Evolutionary conservation across 2,888 invertebrate species (phyloP).

Genomic region (Callyntrura guangdongensis): DNA sequence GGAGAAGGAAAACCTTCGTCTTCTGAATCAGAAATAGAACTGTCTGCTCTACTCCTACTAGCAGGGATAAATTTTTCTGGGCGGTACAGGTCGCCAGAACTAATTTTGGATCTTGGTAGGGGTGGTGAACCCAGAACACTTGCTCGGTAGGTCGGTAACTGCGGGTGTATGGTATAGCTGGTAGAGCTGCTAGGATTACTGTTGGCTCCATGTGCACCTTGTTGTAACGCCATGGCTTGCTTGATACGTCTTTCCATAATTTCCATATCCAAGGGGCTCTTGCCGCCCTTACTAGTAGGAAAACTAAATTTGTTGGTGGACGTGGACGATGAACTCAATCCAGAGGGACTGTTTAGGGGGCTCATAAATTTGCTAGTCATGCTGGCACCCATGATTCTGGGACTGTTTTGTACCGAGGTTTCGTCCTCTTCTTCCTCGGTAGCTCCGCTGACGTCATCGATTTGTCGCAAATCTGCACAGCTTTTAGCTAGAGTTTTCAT

Average conservation of each 20-base stretch:
- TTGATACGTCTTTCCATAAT: conserved; percentile 64
- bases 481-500: conserved; percentile 81
- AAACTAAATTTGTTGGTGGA: conserved; percentile 57
- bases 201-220: not conserved
- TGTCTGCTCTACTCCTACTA: conserved; percentile 61
- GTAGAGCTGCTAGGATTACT: not conserved
- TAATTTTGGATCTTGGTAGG: not conserved
- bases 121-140: conserved; percentile 75
- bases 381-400: not conserved
- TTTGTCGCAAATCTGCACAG: conserved; percentile 82
- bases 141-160: conserved; percentile 51
- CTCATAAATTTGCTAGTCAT: conserved; percentile 4
- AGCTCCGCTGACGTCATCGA: conserved; percentile 56
- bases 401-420: conserved; percentile 31
- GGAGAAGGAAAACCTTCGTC: conserved; percentile 65
- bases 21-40: conserved; percentile 72
- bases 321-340: conserved; percentile 20
- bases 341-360: conserved; percentile 55
- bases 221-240: conserved; percentile 39
- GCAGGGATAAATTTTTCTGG: not conserved
- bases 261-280: conserved; percentile 65
- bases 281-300: conserved; percentile 12
- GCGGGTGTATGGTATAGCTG: conserved; percentile 67
- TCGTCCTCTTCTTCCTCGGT: conserved; percentile 56
- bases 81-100: conserved; percentile 18